Percentiles rank a stretch among this genome's conserved stretches.
These are phyloP conservation scores for Colius striatus DNA, from an alignment of 2,113 vertebrate species.

Conservation along the genomic window DNA sequence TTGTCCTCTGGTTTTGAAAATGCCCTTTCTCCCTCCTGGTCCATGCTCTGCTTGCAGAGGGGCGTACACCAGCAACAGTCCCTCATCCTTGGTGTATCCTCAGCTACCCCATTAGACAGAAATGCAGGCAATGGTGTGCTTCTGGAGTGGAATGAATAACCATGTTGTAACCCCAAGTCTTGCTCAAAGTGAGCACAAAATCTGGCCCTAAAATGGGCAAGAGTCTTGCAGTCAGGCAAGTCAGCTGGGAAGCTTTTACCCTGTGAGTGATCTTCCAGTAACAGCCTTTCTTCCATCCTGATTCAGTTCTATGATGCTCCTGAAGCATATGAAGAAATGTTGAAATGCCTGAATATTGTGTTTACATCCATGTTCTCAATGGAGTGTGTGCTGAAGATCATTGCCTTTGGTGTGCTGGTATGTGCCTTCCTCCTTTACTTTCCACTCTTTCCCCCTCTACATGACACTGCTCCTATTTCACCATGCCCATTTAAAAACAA, in stretches of 20 bases:
- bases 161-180: neutral
- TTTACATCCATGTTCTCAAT: constrained; percentile 96
- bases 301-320: constrained; percentile 91
- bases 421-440: constrained; percentile 1
- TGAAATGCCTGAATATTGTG: constrained; percentile 94
- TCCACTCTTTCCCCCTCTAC: neutral
- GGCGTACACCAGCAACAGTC: neutral
- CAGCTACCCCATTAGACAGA: neutral
- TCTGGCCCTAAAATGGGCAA: neutral
- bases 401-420: constrained; percentile 94
- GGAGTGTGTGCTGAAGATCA: constrained; percentile 95
- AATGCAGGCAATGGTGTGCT: neutral
- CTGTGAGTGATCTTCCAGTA: neutral
- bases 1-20: neutral
- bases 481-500: neutral
- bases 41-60: neutral
- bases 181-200: neutral
- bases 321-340: constrained; percentile 89
- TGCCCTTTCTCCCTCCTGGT: neutral
- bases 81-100: no score
- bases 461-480: neutral
- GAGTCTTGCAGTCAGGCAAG: neutral
- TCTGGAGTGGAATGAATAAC: neutral
- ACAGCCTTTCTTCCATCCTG: neutral
- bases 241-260: neutral